Evolutionary conservation across 92 coral and sea anemone species (phyloP).

Genomic region (Metridium senile): DNA sequence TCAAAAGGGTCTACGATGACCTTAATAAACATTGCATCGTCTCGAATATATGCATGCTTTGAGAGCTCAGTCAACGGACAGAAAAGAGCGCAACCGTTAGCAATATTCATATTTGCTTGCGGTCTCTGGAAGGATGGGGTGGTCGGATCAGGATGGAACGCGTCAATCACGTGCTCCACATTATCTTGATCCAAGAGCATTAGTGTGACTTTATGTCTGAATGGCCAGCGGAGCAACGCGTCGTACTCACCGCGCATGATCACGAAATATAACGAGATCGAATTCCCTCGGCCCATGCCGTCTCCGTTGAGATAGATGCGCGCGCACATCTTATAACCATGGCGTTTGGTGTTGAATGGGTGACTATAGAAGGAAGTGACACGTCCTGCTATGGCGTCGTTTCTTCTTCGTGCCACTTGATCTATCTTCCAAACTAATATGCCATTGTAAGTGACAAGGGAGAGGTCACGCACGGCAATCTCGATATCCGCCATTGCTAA

Average conservation of each 20-base stretch:
- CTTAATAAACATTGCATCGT: constrained; percentile 73
- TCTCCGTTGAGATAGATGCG: constrained; percentile 62
- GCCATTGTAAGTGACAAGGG: constrained; percentile 41
- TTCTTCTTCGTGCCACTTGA: constrained; percentile 44
- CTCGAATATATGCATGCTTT: constrained; percentile 69
- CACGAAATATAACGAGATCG: no score
- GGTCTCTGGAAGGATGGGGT: constrained; percentile 89
- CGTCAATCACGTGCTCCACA: constrained; percentile 81
- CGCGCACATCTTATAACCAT: constrained; percentile 66
- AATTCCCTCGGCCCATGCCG: no score
- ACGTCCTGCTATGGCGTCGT: constrained; percentile 47
- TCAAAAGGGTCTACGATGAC: constrained; percentile 68
- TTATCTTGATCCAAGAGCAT: no score
- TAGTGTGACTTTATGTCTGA: constrained; percentile 88
- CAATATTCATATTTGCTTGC: constrained; percentile 75
- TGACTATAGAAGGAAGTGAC: constrained; percentile 57
- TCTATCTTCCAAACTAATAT: constrained; percentile 53
- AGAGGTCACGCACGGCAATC: no score
- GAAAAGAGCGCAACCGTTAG: constrained; percentile 85
- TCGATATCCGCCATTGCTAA: no score
- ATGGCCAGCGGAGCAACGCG: constrained; percentile 82
- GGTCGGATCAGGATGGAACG: constrained; percentile 84
- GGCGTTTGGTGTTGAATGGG: constrained; percentile 52
- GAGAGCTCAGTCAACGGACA: constrained; percentile 65
- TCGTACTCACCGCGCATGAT: constrained; percentile 61